Conservation (phyloP, 2,113 vertebrate genomes). For the Clarias batrachus region DNA sequence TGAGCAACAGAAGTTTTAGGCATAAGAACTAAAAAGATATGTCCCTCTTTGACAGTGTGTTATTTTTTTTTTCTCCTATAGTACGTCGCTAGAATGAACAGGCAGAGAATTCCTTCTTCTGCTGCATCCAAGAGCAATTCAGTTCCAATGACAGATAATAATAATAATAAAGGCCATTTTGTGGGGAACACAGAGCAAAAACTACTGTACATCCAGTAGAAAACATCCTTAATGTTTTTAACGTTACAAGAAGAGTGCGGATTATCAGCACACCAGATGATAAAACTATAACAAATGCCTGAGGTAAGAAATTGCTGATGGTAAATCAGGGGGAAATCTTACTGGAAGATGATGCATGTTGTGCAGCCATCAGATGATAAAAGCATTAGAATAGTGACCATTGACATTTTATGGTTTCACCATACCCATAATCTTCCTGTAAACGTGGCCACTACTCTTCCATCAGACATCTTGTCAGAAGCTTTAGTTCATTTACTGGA, state of each 20-base stretch:
- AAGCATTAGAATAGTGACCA: not conserved
- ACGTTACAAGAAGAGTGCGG: not conserved
- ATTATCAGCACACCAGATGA: not conserved
- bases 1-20: not conserved
- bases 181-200: not conserved
- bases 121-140: not conserved
- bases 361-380: not conserved
- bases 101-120: not conserved
- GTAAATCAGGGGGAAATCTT: not conserved
- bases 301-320: not conserved
- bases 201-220: too few relatives aligned
- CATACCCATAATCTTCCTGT: constrained; percentile 4
- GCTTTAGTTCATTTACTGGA: constrained; percentile 35
- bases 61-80: not conserved
- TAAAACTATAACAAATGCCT: not conserved
- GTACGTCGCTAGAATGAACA: not conserved
- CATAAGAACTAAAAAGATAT: not conserved
- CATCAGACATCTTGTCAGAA: constrained; percentile 13
- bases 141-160: not conserved
- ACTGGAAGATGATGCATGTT: not conserved
- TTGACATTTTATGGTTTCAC: not conserved
- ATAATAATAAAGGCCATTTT: not conserved
- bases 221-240: not conserved
- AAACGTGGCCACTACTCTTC: constrained; percentile 22
- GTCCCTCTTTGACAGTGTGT: not conserved